These are phyloP conservation scores for Chelidonichthys spinosus DNA, from an alignment of 2,797 vertebrate genomes.

Conservation along the genomic window DNA sequence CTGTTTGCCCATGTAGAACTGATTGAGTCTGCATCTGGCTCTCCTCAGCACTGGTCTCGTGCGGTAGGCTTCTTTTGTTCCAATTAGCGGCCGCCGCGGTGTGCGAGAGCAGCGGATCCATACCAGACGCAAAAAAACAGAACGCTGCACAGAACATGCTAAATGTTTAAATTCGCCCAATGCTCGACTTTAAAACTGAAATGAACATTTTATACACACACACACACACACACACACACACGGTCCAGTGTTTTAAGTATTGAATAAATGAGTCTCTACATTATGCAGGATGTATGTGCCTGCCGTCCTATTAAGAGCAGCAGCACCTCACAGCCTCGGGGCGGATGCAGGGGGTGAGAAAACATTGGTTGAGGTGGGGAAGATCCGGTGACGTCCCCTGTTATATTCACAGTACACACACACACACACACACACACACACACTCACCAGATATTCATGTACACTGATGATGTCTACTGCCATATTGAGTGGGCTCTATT, in stretches of 20 bases:
- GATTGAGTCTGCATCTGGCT: slow-evolving; percentile 41
- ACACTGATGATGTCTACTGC: slow-evolving; percentile 60
- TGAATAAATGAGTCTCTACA: slow-evolving; percentile 57
- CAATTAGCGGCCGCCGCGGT: slow-evolving; percentile 49
- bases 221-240: background rate
- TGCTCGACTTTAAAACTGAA: background rate
- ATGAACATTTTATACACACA: background rate
- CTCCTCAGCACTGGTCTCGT: slow-evolving; percentile 5
- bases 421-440: slow-evolving; percentile 48
- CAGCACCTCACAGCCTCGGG: slow-evolving; percentile 65
- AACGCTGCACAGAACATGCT: background rate
- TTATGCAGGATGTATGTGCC: slow-evolving; percentile 63
- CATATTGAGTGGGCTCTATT: slow-evolving; percentile 76
- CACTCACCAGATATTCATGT: slow-evolving; percentile 41
- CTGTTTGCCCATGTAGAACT: slow-evolving; percentile 40
- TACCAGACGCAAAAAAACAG: slow-evolving; percentile 13
- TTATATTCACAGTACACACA: slow-evolving; percentile 57
- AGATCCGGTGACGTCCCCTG: slow-evolving; percentile 53
- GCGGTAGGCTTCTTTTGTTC: slow-evolving; percentile 42
- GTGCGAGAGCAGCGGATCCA: slow-evolving; percentile 30
- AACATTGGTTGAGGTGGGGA: slow-evolving; percentile 75
- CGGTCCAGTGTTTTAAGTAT: slow-evolving; percentile 13
- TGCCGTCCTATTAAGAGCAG: slow-evolving; percentile 49
- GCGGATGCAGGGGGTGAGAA: slow-evolving; percentile 74
- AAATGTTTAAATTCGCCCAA: too few relatives aligned